Evolutionary conservation across 2,797 vertebrate species (phyloP), one percentile per base, ranked within the genome.

Genomic region (Pitangus sulphuratus): DNA sequence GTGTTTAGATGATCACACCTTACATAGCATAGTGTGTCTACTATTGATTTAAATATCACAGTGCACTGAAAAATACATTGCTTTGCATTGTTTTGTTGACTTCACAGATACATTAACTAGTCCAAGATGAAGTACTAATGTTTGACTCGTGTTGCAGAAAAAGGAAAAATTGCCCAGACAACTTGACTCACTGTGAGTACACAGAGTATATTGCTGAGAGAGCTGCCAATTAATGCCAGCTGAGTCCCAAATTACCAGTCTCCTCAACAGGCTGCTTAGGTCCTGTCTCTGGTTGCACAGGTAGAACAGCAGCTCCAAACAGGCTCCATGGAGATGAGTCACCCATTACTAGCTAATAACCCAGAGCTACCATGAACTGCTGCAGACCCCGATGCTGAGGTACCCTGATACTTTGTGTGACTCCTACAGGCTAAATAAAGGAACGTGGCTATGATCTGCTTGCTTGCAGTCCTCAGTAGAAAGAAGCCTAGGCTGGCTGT

Each of bases 201-300:
- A 14, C 9, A 25, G 18, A 35, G 5, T 45, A 8, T 26, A 19
- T 44, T 53, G 30, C 42, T 28, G 21, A 56, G 33, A 76, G 28
- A 16, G 8, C 22, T 69, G 26, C 35, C 45, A n/a, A 37, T 28
- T 28, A 37, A 12, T 4, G 8, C 10, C 39, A 47, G 6, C 42
- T 40, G 65, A 57, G 50, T 48, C 39, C 19, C 15, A 61, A 70
- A 70, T 44, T 40, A 45, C n/a, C 2, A 1, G 4, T 8, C 14
- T 50, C 51, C 39, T 66, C 0, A 0, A 10, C 35, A n/a, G n/a
- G 25, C 30, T 45, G 9, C 70, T 71, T 51, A 40, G n/a, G 25
- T 17, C 31, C n/a, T 26, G 19, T 12, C 31, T 78, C 37, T 53
- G 20, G 20, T 26, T 48, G 33, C 24, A 50, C 33, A 53, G 44